Conservation (phyloP, 2,888 invertebrate genomes). For the Homarus gammarus region DNA sequence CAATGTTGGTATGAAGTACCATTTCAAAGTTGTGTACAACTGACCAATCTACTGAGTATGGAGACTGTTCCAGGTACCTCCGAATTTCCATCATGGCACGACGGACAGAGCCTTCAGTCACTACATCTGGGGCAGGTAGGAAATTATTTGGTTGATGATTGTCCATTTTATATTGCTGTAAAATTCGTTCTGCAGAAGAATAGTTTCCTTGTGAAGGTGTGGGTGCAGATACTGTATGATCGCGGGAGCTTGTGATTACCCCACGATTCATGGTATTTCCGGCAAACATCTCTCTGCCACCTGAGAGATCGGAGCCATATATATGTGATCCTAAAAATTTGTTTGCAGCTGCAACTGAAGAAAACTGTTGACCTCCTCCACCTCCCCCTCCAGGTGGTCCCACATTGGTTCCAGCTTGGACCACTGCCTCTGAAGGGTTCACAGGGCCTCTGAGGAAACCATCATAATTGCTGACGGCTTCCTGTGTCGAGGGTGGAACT, state of each 20-base stretch:
- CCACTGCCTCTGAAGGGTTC: conserved; percentile 20
- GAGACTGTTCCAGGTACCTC: conserved; percentile 40
- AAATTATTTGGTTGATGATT: conserved; percentile 38
- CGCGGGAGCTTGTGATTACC: conserved; percentile 16
- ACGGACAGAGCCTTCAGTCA: conserved; percentile 27
- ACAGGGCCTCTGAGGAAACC: conserved; percentile 27
- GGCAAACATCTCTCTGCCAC: conserved; percentile 28
- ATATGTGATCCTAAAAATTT: conserved; percentile 41
- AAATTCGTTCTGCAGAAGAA: conserved; percentile 24
- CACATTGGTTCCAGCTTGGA: neutral
- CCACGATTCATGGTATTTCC: conserved; percentile 44
- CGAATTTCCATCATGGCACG: conserved; percentile 47
- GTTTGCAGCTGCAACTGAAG: conserved; percentile 26
- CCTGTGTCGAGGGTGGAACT: conserved; percentile 33
- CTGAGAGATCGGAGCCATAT: conserved; percentile 20
- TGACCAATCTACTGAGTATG: conserved; percentile 44
- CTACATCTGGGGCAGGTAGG: conserved; percentile 14
- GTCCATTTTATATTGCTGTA: conserved; percentile 42
- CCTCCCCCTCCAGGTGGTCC: neutral
- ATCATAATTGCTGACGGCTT: conserved; percentile 28
- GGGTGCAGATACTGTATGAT: conserved; percentile 27
- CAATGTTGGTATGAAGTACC: conserved; percentile 39
- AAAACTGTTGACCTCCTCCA: conserved; percentile 32
- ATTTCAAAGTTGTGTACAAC: conserved; percentile 42
- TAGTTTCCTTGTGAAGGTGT: conserved; percentile 19